Percentiles rank a stretch among this genome's conserved stretches.
phyloP scores from a whole-genome alignment of 1,140 invertebrate genomes.

The Colletes latitarsis region DNA sequence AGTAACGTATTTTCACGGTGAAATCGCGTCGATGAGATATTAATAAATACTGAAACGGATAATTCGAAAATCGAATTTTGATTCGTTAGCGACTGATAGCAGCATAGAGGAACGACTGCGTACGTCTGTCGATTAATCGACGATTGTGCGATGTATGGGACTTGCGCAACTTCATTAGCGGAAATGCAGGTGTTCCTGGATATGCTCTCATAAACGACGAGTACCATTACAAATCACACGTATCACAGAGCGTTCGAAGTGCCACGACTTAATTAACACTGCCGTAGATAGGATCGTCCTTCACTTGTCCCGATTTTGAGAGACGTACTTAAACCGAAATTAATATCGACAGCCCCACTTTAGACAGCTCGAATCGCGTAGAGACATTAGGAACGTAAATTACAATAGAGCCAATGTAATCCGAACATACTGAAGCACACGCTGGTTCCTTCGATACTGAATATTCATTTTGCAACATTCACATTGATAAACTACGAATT shows the following conservation, averaged over 20 bases:
- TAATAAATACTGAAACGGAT: too few relatives aligned
- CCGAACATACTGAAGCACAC: too few relatives aligned
- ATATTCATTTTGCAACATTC: too few relatives aligned
- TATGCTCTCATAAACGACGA: slow-evolving; percentile 37
- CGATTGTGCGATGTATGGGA: background rate
- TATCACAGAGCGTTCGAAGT: slow-evolving; percentile 13
- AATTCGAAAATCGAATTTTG: background rate
- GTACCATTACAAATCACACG: slow-evolving; percentile 37
- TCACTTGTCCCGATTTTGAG: background rate
- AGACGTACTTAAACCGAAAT: background rate
- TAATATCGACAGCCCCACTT: background rate
- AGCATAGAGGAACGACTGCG: background rate
- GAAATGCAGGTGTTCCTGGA: slow-evolving; percentile 26
- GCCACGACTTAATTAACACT: slow-evolving; percentile 30
- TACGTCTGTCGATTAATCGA: background rate
- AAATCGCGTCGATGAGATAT: too few relatives aligned
- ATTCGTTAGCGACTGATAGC: background rate
- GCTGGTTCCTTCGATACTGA: too few relatives aligned
- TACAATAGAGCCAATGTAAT: too few relatives aligned
- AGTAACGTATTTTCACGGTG: too few relatives aligned
- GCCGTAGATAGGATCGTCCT: slow-evolving; percentile 1
- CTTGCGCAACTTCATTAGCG: slow-evolving; percentile 24
- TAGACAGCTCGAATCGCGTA: background rate
- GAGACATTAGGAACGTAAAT: background rate
- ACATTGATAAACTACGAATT: too few relatives aligned